Percentiles rank a stretch among this genome's conserved stretches.
These are phyloP conservation scores for Aphelenchoides fujianensis DNA, from an alignment of 1,140 invertebrate species.

Conservation along the genomic window DNA sequence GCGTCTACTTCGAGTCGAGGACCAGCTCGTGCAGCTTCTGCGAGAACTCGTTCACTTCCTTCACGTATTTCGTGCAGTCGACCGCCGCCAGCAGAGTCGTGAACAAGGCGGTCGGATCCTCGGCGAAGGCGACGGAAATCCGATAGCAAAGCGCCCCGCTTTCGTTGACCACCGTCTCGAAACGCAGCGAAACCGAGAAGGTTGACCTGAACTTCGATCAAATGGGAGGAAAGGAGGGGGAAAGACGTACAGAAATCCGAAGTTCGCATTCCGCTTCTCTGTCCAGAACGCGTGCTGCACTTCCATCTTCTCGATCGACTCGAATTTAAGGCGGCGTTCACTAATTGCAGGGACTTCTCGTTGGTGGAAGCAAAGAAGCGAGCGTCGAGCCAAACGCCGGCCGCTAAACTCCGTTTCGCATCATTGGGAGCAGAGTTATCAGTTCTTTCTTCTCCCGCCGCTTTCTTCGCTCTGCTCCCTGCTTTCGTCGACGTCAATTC, in stretches of 20 bases:
- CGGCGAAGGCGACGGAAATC: not conserved
- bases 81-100: not conserved
- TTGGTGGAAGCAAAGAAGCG: too few relatives aligned
- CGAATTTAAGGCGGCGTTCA: too few relatives aligned
- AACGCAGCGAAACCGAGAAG: not conserved
- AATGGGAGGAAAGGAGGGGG: not conserved
- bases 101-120: slow-evolving; percentile 4
- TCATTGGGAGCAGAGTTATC: too few relatives aligned
- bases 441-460: too few relatives aligned
- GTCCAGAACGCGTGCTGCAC: slow-evolving; percentile 10
- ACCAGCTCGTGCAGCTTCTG: slow-evolving; percentile 2
- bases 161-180: slow-evolving; percentile 11
- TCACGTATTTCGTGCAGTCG: slow-evolving; percentile 2
- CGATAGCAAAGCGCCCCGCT: not conserved
- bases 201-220: slow-evolving; percentile 12
- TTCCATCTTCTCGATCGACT: too few relatives aligned
- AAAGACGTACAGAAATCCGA: slow-evolving; percentile 10
- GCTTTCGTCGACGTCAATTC: too few relatives aligned
- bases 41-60: not conserved
- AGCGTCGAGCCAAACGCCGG: too few relatives aligned
- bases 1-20: not conserved
- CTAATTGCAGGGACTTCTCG: too few relatives aligned
- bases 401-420: too few relatives aligned
- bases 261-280: slow-evolving; percentile 7
- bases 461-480: too few relatives aligned